Evolutionary conservation across 2,113 vertebrate species (phyloP).

Genomic region (Vimba vimba): DNA sequence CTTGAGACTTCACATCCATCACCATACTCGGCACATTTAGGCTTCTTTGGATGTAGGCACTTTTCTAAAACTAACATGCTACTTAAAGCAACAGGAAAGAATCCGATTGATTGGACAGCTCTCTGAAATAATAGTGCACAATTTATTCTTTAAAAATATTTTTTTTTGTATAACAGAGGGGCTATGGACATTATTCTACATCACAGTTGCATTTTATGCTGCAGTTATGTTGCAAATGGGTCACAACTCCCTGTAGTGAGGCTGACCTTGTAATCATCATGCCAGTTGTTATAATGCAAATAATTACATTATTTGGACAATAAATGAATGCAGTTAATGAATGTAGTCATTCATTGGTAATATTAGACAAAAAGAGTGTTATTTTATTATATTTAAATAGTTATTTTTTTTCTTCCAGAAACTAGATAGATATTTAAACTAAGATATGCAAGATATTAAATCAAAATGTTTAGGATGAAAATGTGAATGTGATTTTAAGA

Average conservation of each 20-base stretch:
- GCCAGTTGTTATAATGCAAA: not conserved
- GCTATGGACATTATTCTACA: not conserved
- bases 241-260: not conserved
- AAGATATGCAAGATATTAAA: not conserved
- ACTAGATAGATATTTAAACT: not conserved
- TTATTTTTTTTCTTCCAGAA: too few relatives aligned
- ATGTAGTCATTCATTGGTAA: not conserved
- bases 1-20: conserved; percentile 92
- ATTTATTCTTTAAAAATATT: not conserved
- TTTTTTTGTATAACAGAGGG: not conserved
- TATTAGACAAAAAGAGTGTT: not conserved
- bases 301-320: not conserved
- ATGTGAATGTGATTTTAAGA: not conserved
- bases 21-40: conserved; percentile 86
- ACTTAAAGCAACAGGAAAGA: conserved; percentile 83
- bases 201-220: not conserved
- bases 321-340: not conserved
- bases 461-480: too few relatives aligned
- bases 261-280: not conserved
- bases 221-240: not conserved
- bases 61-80: conserved; percentile 92
- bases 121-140: conserved; percentile 67
- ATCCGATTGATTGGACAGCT: conserved; percentile 86
- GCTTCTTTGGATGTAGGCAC: conserved; percentile 91
- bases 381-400: too few relatives aligned